phyloP scores from a whole-genome alignment of 2,113 vertebrate genomes.

The Chaetops frenatus region DNA sequence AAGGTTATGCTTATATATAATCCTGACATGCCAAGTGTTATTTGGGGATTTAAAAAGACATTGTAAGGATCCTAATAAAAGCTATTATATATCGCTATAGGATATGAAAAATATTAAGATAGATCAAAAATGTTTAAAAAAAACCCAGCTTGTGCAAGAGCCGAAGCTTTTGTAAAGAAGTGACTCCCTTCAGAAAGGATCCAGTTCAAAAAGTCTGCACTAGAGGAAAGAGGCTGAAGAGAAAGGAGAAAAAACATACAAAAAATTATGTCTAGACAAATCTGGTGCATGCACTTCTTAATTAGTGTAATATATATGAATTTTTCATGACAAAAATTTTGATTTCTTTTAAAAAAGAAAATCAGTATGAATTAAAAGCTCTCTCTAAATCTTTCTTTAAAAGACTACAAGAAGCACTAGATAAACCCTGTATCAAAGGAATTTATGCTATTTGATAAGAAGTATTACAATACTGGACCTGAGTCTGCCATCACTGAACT shows the following conservation, averaged over 20 bases:
- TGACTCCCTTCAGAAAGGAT: background rate
- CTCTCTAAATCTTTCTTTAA: background rate
- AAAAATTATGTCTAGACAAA: background rate
- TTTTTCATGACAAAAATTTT: background rate
- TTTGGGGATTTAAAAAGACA: slow-evolving; percentile 6
- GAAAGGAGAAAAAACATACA: background rate
- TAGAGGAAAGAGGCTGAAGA: background rate
- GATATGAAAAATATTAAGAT: background rate
- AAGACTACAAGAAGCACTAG: background rate
- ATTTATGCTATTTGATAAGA: background rate
- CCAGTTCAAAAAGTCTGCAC: background rate
- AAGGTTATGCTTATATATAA: background rate
- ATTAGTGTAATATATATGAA: background rate
- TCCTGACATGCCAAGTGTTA: background rate
- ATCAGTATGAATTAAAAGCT: background rate
- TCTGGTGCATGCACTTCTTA: background rate
- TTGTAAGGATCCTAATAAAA: background rate
- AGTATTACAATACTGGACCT: background rate
- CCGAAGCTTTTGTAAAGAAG: background rate
- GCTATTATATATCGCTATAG: background rate
- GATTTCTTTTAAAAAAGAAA: background rate
- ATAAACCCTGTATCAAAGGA: background rate
- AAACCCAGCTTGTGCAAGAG: background rate
- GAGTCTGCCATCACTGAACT: background rate
- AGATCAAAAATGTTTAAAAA: background rate